Base-by-base conservation (phyloP, 2,113 vertebrate genomes). In the Stigmatopora argus region DNA sequence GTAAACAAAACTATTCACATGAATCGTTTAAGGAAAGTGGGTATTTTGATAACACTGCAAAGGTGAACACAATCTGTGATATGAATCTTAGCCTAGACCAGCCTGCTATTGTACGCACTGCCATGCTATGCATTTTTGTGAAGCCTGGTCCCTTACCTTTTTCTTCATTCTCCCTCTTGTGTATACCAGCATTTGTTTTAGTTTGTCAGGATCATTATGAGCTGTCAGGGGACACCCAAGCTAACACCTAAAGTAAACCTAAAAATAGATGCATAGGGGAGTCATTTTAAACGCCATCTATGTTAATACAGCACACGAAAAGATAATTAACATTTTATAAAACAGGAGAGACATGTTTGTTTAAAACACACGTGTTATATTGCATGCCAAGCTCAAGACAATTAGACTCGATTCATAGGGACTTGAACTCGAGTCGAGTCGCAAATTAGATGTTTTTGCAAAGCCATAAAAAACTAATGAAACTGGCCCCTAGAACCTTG, bases 201-300 rank as follows among this genome's bases (percentile, higher is more conserved):
- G 80, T 85, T 74, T 73, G 80, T 84, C 85, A 75, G 83, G 67
- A 70, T 85, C 84, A 82, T 89, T 86, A 89, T 76, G 72, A 74
- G 72, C 75, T 70, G 73, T 79, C 81, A 62, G 74, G 83, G 80
- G 83, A 84, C 83, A 73, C 68, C 7, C 65, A 4, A 71, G 71
- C 80, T 83, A 84, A 87, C 82, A 75, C 72, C 69, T 69, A 78
- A 75, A 53, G 79, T 78, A 72, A 71, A 78, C 58, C 21, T 57
- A 80, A 64, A 73, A 72, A 74, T 60, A 62, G 60, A 52, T 47
- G 74, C 70, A 73, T 75, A 74, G 64, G 79, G 80, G 76, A 86
- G 76, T 81, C 77, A 72, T 81, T 84, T 80, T 80, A 84, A 55
- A 72, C 78, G 31, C 72, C 73, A 70, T 80, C 77, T 73, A 71